Base-by-base conservation (phyloP, 2,797 vertebrate genomes). In the Nasua narica region DNA sequence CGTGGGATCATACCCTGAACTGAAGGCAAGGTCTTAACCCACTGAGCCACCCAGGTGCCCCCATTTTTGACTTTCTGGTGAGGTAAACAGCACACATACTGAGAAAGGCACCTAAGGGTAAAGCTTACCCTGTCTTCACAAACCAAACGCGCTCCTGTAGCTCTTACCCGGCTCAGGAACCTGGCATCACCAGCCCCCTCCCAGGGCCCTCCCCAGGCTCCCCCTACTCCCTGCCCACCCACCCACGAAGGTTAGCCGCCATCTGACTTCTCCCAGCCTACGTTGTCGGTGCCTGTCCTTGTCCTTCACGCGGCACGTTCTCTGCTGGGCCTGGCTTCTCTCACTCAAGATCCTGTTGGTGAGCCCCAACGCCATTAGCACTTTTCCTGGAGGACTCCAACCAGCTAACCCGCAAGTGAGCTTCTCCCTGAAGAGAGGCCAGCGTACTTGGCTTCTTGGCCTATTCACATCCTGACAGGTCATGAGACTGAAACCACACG, bases 301-400 rank as follows among this genome's bases (percentile, higher is more conserved):
- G 2, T 40, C 3, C 37, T 35, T 25, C 37, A 0, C 3, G 0
- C 14, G 8, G n/a, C 9, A 2, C 1, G 1, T 0, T 7, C 5
- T 56, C 18, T 18, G 15, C 4, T 7, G 5, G 5, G n/a, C 62
- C 43, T 78, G 11, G 23, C 25, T 62, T 74, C 84, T n/a, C 25
- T 43, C 13, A 23, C 43, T 52, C 35, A 19, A 2, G 5, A 19
- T 14, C 18, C 46, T 18, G 14, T 43, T 46, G 32, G 12, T 1
- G 21, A 54, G 13, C 8, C 25, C 81, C 23, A 43, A 16, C 21
- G 29, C 43, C 25, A 10, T 9, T 2, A 11, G 4, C 8, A 1
- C 5, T 56, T 40, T 79, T 46, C 4, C 16, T n/a, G 56, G 14
- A 76, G 54, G 35, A 54, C 18, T 85, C 29, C 2, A 0, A 3